Evolutionary conservation across 2,113 vertebrate genomes (phyloP), one percentile per base, ranked within the genome.

Genomic region (Athene noctua): DNA sequence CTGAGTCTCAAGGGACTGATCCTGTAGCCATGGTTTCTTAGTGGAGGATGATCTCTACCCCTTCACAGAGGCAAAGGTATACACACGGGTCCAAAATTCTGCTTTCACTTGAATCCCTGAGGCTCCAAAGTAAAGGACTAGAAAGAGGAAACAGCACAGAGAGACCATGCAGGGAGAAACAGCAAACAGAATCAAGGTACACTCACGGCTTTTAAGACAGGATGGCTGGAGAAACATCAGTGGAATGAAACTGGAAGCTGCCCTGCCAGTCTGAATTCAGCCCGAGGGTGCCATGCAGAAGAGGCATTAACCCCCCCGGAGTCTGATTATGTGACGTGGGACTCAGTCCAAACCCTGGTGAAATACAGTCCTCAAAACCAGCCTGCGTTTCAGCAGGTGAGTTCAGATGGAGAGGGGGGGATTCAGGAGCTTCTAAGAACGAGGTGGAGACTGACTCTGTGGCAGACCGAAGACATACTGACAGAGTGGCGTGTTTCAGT

Each of bases 401-500:
- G 29, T 19, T 82, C 71, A 5, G 0, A 18, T 5, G 29, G 42
- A 51, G 47, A 9, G 6, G 6, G 3, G 4, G 14, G 19, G 38
- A 67, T 68, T 78, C 13, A 5, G 77, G 23, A 68, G 20, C 63
- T 62, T 16, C 0, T 20, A 15, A 79, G 23, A 67, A 17, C 23
- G 10, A 51, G 13, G 47, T 63, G 68, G 32, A 36, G 9, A 51
- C 42, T 54, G 72, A 36, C 23, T 38, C 44, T 40, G 32, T 19
- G 54, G 32, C 68, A 63, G 58, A 30, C 13, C 70, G 61, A 59
- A 85, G 40, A 38, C 2, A 1, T 6, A 27, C 3, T n/a, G 46
- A 65, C 29, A 65, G 52, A n/a, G 9, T 1, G 1, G 4, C 2
- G 1, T 2, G 6, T 29, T 82, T 47, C 66, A 79, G 30, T 25